phyloP scores from a whole-genome alignment of 2,888 invertebrate genomes.

The Ectemnius cavifrons region DNA sequence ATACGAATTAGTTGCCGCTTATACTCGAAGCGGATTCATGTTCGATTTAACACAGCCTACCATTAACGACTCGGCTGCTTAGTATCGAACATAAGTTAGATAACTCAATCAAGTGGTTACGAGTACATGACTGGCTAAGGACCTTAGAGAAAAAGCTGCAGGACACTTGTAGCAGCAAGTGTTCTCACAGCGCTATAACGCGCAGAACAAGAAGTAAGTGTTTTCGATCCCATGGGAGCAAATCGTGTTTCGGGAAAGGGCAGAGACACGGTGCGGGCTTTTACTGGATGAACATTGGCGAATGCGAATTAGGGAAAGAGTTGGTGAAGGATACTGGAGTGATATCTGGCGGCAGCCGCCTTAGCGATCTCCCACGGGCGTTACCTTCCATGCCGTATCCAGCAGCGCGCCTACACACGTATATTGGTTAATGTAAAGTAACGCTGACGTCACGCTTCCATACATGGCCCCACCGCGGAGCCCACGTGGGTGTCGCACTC shows the following conservation, averaged over 20 bases:
- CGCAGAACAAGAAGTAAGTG: too few relatives aligned
- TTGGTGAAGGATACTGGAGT: slow-evolving; percentile 10
- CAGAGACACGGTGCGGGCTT: too few relatives aligned
- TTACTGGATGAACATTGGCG: background rate
- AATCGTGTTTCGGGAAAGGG: too few relatives aligned
- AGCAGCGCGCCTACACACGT: slow-evolving; percentile 70
- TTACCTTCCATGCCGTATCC: slow-evolving; percentile 73
- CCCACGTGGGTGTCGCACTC: slow-evolving; percentile 71
- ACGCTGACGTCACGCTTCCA: slow-evolving; percentile 74
- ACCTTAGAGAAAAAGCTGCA: too few relatives aligned
- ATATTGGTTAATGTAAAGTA: slow-evolving; percentile 73
- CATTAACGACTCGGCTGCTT: background rate
- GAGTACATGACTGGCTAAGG: too few relatives aligned
- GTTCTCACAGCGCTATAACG: too few relatives aligned
- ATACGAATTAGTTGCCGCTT: background rate
- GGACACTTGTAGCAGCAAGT: too few relatives aligned
- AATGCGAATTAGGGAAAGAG: background rate
- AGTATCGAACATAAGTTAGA: too few relatives aligned
- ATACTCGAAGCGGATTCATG: slow-evolving; percentile 4
- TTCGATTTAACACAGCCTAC: slow-evolving; percentile 6
- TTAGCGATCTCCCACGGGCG: slow-evolving; percentile 70
- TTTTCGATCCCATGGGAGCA: too few relatives aligned
- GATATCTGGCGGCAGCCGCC: slow-evolving; percentile 59
- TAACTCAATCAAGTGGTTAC: too few relatives aligned
- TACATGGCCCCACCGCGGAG: slow-evolving; percentile 71